These are phyloP conservation scores for Pseudochaenichthys georgianus DNA, from an alignment of 2,797 vertebrate genomes.

Conservation along the genomic window DNA sequence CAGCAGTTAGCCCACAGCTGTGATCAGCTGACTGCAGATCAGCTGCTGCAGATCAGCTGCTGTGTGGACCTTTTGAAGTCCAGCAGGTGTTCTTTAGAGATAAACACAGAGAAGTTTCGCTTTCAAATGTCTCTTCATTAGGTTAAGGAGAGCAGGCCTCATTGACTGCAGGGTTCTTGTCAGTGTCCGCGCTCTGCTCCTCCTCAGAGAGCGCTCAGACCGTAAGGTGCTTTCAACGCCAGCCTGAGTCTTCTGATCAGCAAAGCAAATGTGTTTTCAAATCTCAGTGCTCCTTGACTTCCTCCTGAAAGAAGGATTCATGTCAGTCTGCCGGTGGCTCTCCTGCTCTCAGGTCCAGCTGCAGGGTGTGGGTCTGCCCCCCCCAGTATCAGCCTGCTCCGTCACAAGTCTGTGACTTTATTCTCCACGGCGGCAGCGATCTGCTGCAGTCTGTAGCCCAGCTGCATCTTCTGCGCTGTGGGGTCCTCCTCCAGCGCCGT, in stretches of 20 bases:
- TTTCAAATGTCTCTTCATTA: constrained; percentile 9
- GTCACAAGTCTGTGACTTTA: constrained; percentile 98
- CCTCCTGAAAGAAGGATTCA: not conserved
- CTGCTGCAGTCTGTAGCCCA: constrained; percentile 97
- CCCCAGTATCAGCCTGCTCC: not conserved
- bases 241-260: constrained; percentile 3
- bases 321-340: not conserved
- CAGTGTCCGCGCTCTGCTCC: constrained; percentile 17
- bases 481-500: constrained; percentile 97
- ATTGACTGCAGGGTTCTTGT: constrained; percentile 1
- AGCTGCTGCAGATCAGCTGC: constrained; percentile 12
- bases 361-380: constrained; percentile 2
- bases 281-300: not conserved
- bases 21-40: constrained; percentile 2
- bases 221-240: constrained; percentile 24
- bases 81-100: not conserved
- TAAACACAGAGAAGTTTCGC: not conserved
- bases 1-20: constrained; percentile 19
- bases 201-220: not conserved
- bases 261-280: not conserved
- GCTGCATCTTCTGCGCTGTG: constrained; percentile 98
- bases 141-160: not conserved
- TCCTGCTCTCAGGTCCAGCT: constrained; percentile 27
- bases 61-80: not conserved
- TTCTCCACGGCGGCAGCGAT: constrained; percentile 98